These are phyloP conservation scores for Eunapius fragilis DNA, from an alignment of 37 sponge, comb jelly and placozoan genomes.

Conservation along the genomic window DNA sequence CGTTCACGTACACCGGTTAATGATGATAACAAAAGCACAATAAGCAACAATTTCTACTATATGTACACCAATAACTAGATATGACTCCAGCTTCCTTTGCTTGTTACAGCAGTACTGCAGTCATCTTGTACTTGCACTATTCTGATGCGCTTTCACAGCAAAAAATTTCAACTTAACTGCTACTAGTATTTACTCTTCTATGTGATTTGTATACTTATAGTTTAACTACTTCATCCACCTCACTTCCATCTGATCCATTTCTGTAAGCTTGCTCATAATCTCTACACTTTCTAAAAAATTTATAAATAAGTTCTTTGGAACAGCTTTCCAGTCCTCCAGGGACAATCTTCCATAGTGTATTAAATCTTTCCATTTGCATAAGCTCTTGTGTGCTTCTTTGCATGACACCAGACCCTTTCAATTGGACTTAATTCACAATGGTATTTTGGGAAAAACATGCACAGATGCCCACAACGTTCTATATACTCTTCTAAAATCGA, in stretches of 20 bases:
- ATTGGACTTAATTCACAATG: constrained; percentile 15
- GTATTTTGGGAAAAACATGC: neutral
- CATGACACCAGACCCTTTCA: constrained; percentile 14
- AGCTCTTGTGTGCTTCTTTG: constrained; percentile 5
- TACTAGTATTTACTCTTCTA: neutral
- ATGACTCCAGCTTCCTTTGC: too few species aligned
- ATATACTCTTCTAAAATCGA: neutral
- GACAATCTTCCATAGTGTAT: neutral
- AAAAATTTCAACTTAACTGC: neutral
- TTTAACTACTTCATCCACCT: constrained; percentile 22
- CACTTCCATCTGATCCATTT: constrained; percentile 16
- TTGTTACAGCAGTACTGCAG: too few species aligned
- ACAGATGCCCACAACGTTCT: neutral
- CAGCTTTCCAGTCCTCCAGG: constrained; percentile 17
- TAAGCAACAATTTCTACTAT: too few species aligned
- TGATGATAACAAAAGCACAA: too few species aligned
- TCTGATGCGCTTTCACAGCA: too few species aligned
- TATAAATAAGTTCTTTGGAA: neutral
- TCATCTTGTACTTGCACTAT: too few species aligned
- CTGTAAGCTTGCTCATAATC: constrained; percentile 30
- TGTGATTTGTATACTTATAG: neutral
- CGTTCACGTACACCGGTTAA: too few species aligned
- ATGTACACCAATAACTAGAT: too few species aligned
- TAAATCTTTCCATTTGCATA: neutral
- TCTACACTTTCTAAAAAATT: constrained; percentile 20